These are phyloP conservation scores for Campaea margaritaria DNA, from an alignment of 2,888 invertebrate species.

Conservation along the genomic window DNA sequence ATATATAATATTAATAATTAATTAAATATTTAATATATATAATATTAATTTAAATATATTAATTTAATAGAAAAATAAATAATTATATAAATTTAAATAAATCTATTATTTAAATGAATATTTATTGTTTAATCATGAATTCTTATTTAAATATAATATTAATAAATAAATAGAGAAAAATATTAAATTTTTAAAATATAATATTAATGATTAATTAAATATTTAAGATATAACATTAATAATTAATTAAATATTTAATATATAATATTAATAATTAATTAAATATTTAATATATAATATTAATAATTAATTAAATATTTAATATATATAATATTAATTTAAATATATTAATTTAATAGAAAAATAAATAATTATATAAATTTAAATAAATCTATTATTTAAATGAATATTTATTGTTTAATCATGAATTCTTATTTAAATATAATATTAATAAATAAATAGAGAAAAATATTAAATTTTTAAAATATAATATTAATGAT, in stretches of 20 bases:
- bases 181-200: slow-evolving; percentile 43
- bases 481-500: slow-evolving; percentile 32
- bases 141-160: slow-evolving; percentile 49
- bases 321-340: too few relatives aligned
- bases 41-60: too few relatives aligned
- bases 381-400: slow-evolving; percentile 42
- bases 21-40: too few relatives aligned
- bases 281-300: too few relatives aligned
- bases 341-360: too few relatives aligned
- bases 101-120: slow-evolving; percentile 41
- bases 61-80: too few relatives aligned
- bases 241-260: too few relatives aligned
- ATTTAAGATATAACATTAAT: too few relatives aligned
- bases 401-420: slow-evolving; percentile 46
- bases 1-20: too few relatives aligned
- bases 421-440: slow-evolving; percentile 42
- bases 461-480: slow-evolving; percentile 44
- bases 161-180: slow-evolving; percentile 46
- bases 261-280: too few relatives aligned
- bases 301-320: too few relatives aligned
- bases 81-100: slow-evolving; percentile 24
- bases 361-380: too few relatives aligned
- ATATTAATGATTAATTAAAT: slow-evolving; percentile 14
- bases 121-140: slow-evolving; percentile 45
- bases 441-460: slow-evolving; percentile 50